A percentile compares a stretch with the other conserved stretches of the same genome.
Conservation (phyloP, 2,888 invertebrate genomes). For the Cataglyphis livida region DNA sequence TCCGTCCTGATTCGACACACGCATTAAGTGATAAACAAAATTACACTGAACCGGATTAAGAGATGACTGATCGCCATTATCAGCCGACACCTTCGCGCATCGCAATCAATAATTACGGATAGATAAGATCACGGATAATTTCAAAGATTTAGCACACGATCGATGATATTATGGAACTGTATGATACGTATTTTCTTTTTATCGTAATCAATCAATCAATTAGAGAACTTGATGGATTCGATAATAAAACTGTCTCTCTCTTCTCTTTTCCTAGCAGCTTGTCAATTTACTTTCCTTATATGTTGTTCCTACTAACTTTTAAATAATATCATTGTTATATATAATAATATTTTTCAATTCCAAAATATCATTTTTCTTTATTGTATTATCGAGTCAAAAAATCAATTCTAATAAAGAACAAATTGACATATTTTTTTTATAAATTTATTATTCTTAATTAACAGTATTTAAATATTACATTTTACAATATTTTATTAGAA, state of each 20-base stretch:
- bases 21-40: constrained; percentile 53
- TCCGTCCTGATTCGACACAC: constrained; percentile 29
- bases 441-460: not conserved
- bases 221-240: not conserved
- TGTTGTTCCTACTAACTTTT: not conserved
- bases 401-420: not conserved
- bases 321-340: not conserved
- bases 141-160: constrained; percentile 19
- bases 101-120: constrained; percentile 45
- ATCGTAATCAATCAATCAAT: constrained; percentile 2
- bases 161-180: not conserved
- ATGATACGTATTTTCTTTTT: not conserved
- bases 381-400: not conserved
- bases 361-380: not conserved
- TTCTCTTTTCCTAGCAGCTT: not conserved
- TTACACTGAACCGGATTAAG: constrained; percentile 19
- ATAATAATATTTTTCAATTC: not conserved
- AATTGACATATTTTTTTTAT: not conserved
- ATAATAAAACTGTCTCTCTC: not conserved
- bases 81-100: constrained; percentile 6
- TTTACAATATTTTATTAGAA: not conserved
- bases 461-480: not conserved
- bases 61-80: constrained; percentile 6
- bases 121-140: constrained; percentile 29
- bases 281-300: not conserved